Conservation (phyloP, 2,797 vertebrate genomes). For the Pristis pectinata region DNA sequence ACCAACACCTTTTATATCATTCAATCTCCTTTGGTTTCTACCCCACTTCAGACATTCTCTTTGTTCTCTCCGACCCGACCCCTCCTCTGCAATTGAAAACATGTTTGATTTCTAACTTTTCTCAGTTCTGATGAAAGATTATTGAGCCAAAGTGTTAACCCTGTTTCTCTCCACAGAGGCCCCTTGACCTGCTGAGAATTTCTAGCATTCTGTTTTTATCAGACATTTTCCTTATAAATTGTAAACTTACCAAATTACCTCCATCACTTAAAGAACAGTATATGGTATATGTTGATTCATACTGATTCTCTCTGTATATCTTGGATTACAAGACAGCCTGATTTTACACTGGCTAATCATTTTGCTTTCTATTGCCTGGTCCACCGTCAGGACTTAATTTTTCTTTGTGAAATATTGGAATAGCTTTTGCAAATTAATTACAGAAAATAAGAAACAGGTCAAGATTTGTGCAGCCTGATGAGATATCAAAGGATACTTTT, state of each 20-base stretch:
- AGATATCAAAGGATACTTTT: background rate
- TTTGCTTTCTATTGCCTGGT: slow-evolving; percentile 18
- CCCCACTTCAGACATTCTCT: too few relatives aligned
- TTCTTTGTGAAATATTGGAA: background rate
- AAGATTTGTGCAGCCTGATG: background rate
- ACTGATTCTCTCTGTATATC: background rate
- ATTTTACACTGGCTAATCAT: background rate
- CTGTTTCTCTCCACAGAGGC: too few relatives aligned
- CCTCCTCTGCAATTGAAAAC: too few relatives aligned
- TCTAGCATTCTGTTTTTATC: too few relatives aligned
- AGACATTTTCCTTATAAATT: too few relatives aligned
- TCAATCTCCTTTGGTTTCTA: too few relatives aligned
- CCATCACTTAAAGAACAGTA: background rate
- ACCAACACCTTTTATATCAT: too few relatives aligned
- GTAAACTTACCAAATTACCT: background rate
- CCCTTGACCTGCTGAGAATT: too few relatives aligned
- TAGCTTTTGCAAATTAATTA: background rate
- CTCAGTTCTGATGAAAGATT: too few relatives aligned
- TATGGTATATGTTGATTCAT: background rate
- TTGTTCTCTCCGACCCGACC: too few relatives aligned
- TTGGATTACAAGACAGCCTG: background rate
- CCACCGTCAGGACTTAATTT: background rate
- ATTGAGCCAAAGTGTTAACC: too few relatives aligned
- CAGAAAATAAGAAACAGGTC: slow-evolving; percentile 13
- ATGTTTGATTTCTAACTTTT: too few relatives aligned